Conservation (phyloP, 2,797 vertebrate genomes). For the Meriones psammophilus region DNA sequence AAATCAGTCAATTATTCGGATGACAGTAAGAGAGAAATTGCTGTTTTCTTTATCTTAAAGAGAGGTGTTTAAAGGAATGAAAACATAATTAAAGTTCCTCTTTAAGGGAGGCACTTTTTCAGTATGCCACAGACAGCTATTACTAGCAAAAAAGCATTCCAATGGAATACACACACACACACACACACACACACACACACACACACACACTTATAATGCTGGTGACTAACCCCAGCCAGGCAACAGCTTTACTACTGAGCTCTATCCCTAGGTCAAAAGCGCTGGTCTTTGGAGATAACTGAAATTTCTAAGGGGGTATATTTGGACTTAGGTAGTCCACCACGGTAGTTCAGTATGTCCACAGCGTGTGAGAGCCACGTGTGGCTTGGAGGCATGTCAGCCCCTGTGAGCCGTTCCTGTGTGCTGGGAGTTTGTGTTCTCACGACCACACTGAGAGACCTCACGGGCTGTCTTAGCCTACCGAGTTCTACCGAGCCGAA, state of each 20-base stretch:
- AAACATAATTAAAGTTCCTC: slow-evolving; percentile 2
- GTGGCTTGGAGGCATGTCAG: too few relatives aligned
- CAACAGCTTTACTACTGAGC: not conserved
- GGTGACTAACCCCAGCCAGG: not conserved
- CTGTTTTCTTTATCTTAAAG: slow-evolving; percentile 37
- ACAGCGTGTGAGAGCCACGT: not conserved
- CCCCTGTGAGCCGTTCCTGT: not conserved
- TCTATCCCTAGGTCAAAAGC: not conserved
- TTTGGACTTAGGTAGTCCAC: not conserved
- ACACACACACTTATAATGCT: too few relatives aligned
- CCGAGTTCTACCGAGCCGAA: not conserved
- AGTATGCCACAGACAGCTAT: slow-evolving; percentile 29
- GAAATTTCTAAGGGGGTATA: not conserved
- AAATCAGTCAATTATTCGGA: slow-evolving; percentile 49
- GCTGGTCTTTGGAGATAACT: not conserved
- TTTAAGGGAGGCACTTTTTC: not conserved
- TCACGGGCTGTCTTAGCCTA: not conserved
- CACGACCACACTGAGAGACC: not conserved
- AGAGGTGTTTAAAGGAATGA: slow-evolving; percentile 49
- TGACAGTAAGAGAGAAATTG: slow-evolving; percentile 1
- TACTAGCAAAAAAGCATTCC: not conserved
- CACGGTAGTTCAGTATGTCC: not conserved
- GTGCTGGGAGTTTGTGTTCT: not conserved
- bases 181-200: too few relatives aligned
- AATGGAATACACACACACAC: not conserved